These are phyloP conservation scores for Thaumatotibia leucotreta DNA, from an alignment of 1,140 invertebrate genomes.

Conservation along the genomic window DNA sequence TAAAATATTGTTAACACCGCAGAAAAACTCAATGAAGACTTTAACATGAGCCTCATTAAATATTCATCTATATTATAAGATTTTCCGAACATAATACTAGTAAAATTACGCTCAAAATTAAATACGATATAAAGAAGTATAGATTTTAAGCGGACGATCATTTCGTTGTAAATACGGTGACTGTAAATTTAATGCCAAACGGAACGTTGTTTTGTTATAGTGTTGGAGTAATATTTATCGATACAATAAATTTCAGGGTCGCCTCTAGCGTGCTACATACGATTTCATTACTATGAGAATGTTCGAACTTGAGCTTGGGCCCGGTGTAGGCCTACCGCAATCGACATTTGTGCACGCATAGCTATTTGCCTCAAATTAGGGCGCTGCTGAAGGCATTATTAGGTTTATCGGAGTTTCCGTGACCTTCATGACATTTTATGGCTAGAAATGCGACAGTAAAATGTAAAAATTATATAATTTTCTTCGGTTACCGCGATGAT, in stretches of 20 bases:
- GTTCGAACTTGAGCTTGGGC: conserved; percentile 1
- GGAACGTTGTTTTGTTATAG: neutral
- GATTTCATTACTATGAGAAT: conserved; percentile 15
- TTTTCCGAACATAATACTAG: no score
- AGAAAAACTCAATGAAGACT: no score
- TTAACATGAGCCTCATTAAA: no score
- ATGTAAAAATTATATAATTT: no score
- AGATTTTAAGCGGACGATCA: no score
- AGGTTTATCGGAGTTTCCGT: conserved; percentile 7
- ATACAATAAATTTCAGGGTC: conserved; percentile 21
- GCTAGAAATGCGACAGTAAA: neutral
- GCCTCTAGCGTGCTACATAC: conserved; percentile 21
- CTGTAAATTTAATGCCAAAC: no score
- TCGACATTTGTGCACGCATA: conserved; percentile 4
- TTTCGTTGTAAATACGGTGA: no score
- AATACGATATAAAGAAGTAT: no score
- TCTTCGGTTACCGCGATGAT: no score
- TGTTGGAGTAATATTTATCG: neutral
- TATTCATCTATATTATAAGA: no score
- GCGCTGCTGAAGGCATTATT: neutral
- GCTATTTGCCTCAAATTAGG: conserved; percentile 2
- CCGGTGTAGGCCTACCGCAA: neutral
- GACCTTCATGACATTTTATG: conserved; percentile 1
- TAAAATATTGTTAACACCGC: no score
- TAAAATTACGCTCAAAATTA: no score